Conservation (phyloP, 2,888 invertebrate genomes). For the Cosmopolites sordidus region DNA sequence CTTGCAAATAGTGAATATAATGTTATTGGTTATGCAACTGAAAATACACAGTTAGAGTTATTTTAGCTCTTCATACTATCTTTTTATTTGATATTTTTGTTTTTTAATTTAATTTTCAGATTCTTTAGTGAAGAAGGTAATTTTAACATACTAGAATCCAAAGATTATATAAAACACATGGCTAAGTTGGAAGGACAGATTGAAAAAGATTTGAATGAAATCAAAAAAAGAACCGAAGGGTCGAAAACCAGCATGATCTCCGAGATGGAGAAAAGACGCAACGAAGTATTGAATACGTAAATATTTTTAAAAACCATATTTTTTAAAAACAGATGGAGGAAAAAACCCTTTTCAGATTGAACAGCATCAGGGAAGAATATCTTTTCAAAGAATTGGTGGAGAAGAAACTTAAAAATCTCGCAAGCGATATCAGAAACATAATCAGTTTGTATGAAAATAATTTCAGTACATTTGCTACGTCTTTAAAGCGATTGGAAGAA, state of each 20-base stretch:
- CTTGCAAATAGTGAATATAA: background rate
- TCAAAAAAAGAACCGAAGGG: conserved; percentile 80
- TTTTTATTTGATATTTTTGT: too few relatives aligned
- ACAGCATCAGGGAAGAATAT: conserved; percentile 24
- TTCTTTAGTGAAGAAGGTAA: conserved; percentile 40
- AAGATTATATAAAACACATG: conserved; percentile 30
- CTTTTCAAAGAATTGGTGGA: conserved; percentile 30
- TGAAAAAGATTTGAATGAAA: conserved; percentile 90
- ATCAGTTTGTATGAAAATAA: conserved; percentile 27
- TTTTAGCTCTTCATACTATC: background rate
- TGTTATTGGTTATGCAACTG: background rate
- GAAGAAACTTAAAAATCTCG: conserved; percentile 28
- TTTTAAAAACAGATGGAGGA: background rate
- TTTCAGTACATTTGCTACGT: conserved; percentile 21
- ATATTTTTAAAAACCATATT: background rate
- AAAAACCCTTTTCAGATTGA: background rate
- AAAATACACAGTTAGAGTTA: background rate
- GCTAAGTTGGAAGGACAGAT: conserved; percentile 49
- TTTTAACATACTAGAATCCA: conserved; percentile 35
- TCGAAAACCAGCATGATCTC: conserved; percentile 15
- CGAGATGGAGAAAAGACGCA: conserved; percentile 14
- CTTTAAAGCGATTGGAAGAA: conserved; percentile 21
- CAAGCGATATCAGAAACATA: conserved; percentile 27
- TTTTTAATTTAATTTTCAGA: too few relatives aligned
- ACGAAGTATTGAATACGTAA: conserved; percentile 6